phyloP scores from a whole-genome alignment of 2,113 vertebrate species.

The Forbesichthys agassizii region DNA sequence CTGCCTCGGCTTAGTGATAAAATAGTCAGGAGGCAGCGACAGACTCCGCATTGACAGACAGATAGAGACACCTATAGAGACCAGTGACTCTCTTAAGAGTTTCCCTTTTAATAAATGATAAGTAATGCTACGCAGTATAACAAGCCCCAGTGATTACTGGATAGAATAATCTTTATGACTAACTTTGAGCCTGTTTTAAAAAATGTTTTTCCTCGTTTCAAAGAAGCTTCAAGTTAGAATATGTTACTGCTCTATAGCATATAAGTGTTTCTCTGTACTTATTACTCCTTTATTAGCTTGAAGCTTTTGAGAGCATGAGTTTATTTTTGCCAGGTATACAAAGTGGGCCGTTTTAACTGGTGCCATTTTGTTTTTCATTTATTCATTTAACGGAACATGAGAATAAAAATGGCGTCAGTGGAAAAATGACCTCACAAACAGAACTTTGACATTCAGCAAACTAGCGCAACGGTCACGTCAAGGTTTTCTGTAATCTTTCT shows the following conservation, averaged over 20 bases:
- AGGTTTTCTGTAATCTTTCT: neutral
- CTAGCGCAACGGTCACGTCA: neutral
- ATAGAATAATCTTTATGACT: constrained; percentile 15
- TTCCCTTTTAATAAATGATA: neutral
- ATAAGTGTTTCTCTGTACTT: neutral
- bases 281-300: neutral
- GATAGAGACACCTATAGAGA: constrained; percentile 10
- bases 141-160: constrained; percentile 11
- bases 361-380: constrained; percentile 14
- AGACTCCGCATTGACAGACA: constrained; percentile 28
- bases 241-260: neutral
- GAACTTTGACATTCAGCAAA: neutral
- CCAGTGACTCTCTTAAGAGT: constrained; percentile 6
- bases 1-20: constrained; percentile 18
- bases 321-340: constrained; percentile 26
- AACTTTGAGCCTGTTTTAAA: neutral
- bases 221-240: constrained; percentile 1
- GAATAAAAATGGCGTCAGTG: constrained; percentile 7
- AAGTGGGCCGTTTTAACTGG: neutral
- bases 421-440: neutral
- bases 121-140: constrained; percentile 19
- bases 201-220: constrained; percentile 10
- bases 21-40: constrained; percentile 6
- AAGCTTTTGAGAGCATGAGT: constrained; percentile 6
- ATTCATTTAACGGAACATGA: neutral